phyloP scores from a whole-genome alignment of 2,888 invertebrate species.

The Mactromeris polynyma region DNA sequence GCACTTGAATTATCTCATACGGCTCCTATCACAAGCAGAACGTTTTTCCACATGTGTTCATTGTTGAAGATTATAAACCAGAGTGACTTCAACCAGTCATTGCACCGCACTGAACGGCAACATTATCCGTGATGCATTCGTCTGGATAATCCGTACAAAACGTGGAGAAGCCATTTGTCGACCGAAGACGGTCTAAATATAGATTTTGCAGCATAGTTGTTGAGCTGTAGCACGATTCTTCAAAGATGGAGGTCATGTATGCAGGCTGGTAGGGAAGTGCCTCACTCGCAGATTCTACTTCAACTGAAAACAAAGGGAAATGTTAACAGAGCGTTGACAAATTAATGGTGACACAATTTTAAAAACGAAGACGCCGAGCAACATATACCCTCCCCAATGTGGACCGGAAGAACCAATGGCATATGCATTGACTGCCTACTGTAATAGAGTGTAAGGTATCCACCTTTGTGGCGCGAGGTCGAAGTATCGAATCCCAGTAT shows the following conservation, averaged over 20 bases:
- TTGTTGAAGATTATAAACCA: too few relatives aligned
- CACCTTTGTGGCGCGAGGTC: too few relatives aligned
- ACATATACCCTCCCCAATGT: too few relatives aligned
- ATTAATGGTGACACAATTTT: too few relatives aligned
- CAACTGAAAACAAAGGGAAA: constrained; percentile 5
- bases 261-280: neutral
- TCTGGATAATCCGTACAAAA: constrained; percentile 8
- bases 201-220: neutral
- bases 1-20: too few relatives aligned
- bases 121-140: constrained; percentile 22
- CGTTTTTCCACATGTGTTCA: too few relatives aligned
- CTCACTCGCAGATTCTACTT: neutral
- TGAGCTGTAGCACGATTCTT: neutral
- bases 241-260: neutral
- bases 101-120: constrained; percentile 7
- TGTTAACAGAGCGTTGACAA: neutral
- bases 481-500: too few relatives aligned
- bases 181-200: neutral
- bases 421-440: neutral
- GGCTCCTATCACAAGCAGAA: too few relatives aligned
- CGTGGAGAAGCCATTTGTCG: neutral
- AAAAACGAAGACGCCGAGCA: too few relatives aligned
- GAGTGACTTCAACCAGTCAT: too few relatives aligned
- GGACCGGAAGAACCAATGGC: too few relatives aligned
- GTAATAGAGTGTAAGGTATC: neutral